Evolutionary conservation across 2,797 vertebrate species (phyloP).

Genomic region (Chromobotia macracanthus): DNA sequence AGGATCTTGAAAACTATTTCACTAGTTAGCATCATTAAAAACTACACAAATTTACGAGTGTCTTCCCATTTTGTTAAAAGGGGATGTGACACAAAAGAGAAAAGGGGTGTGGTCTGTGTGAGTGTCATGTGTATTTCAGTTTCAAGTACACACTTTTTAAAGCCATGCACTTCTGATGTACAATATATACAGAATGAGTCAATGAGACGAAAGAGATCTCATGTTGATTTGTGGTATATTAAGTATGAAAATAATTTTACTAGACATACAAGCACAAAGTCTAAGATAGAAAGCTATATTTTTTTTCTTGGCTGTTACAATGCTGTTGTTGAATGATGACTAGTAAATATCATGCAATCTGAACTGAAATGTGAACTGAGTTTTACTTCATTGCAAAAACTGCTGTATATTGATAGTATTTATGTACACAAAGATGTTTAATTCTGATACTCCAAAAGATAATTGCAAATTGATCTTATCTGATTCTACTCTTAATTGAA

Average conservation of each 20-base stretch:
- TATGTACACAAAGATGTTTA: neutral
- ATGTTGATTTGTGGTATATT: slow-evolving; percentile 10
- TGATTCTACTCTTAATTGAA: neutral
- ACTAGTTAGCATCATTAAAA: slow-evolving; percentile 1
- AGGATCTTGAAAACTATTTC: neutral
- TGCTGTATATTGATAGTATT: no score
- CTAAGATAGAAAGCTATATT: slow-evolving; percentile 31
- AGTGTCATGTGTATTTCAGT: slow-evolving; percentile 18
- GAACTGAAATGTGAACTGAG: slow-evolving; percentile 14
- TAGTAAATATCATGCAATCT: slow-evolving; percentile 45
- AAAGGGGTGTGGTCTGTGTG: slow-evolving; percentile 20
- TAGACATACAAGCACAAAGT: slow-evolving; percentile 48
- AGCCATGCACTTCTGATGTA: slow-evolving; percentile 43
- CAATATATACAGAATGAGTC: slow-evolving; percentile 31
- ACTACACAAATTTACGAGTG: neutral
- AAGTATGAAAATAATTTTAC: slow-evolving; percentile 23
- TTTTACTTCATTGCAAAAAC: slow-evolving; percentile 1
- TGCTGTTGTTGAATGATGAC: slow-evolving; percentile 36
- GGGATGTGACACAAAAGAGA: neutral
- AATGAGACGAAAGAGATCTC: slow-evolving; percentile 8
- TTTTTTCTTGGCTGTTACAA: slow-evolving; percentile 41
- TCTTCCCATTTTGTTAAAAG: neutral
- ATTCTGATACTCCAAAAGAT: neutral
- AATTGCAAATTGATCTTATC: neutral
- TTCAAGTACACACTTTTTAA: slow-evolving; percentile 18